Base-by-base conservation (phyloP, 2,888 invertebrate genomes). In the Amblyjoppa proteus region DNA sequence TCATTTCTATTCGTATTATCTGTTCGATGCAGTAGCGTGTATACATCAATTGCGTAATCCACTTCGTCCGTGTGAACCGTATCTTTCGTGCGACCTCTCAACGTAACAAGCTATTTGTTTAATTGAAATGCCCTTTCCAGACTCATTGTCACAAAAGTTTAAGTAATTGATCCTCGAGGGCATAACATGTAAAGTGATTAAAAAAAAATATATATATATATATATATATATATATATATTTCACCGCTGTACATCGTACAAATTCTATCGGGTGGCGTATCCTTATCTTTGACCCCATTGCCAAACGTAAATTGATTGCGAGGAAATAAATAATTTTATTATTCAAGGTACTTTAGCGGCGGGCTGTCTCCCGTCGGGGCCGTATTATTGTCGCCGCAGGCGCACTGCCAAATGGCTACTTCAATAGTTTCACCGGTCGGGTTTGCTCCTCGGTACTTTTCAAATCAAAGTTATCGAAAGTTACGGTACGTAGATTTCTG, bases 1-100 rank as follows among this genome's bases (percentile, higher is more conserved):
- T 76, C 49, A 81, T 81, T 84, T 34, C 7, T 25, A 73, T 76
- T 45, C 16, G 61, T 76, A 58, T 58, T 58, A 28, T 58, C 58
- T 13, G 25, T 0, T 28, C 58, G 28, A 25, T 58, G 58, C 28
- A 13, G 28, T 13, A 4, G 58, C 58, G 11, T 3, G 11, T 25
- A 25, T 28, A 28, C 13, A 25, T 58, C 56, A 28, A 58, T 25
- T 28, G 11, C 11, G 20, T 58, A 58, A 58, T 58, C 28, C 3
- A 25, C 28, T 9, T 9, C 11, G 25, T 11, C 11, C 56, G 28
- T 11, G 25, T 9, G 9, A 9, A 7, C 20, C 1, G 25, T 56
- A 6, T 56, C 9, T 28, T 58, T 11, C 58, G 11, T 4, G 28
- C 58, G 58, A 28, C 58, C 58, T 58, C 28, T 58, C 25, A 13